Percentiles rank a stretch among this genome's conserved stretches.
phyloP scores from a whole-genome alignment of 2,797 vertebrate genomes.

The Poeciliopsis paucimaculata region DNA sequence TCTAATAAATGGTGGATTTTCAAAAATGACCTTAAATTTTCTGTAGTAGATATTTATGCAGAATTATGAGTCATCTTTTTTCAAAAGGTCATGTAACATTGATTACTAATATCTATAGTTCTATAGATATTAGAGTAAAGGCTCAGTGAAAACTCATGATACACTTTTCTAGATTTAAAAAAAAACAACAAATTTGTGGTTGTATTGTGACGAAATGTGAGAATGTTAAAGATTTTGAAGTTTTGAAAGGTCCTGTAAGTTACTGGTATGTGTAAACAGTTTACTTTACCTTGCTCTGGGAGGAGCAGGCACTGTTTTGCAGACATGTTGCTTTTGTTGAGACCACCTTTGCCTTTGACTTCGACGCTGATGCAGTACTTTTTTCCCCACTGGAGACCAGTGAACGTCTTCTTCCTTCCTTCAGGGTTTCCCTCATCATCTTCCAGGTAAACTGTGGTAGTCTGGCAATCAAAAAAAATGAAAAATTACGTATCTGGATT shows the following conservation, averaged over 20 bases:
- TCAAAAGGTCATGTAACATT: background rate
- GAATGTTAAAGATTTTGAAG: background rate
- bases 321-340: conserved; percentile 29
- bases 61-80: background rate
- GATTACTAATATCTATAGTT: too few species aligned
- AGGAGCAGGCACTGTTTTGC: conserved; percentile 63
- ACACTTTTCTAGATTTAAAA: background rate
- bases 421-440: background rate
- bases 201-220: background rate
- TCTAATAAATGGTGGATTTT: background rate
- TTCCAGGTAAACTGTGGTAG: conserved; percentile 31
- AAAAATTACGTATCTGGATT: background rate
- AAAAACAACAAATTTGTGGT: background rate
- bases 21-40: background rate
- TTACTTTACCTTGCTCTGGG: conserved; percentile 68
- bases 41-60: background rate
- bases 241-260: background rate
- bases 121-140: background rate
- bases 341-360: conserved; percentile 13
- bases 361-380: conserved; percentile 75
- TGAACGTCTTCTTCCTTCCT: conserved; percentile 48
- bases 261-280: background rate
- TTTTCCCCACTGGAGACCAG: conserved; percentile 55
- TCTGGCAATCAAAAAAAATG: conserved; percentile 38
- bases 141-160: background rate